Base-by-base conservation (phyloP, 1,140 invertebrate genomes). In the Polyergus mexicanus region DNA sequence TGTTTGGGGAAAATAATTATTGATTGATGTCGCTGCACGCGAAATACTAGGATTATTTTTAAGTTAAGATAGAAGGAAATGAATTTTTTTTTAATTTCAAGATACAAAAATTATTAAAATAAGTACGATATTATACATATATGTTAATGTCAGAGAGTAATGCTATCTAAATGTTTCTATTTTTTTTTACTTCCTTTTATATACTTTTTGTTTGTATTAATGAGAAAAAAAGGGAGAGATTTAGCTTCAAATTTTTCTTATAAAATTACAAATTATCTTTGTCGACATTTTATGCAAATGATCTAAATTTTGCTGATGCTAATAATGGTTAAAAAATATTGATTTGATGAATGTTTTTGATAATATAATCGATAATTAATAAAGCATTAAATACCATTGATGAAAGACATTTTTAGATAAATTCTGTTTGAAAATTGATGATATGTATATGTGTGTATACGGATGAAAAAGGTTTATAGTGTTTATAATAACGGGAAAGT, bases 401-500 rank as follows among this genome's bases (percentile, higher is more conserved):
- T 32, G n/a, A n/a, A 10, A 63, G 13, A 13, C 0, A 65, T 10
- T 47, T 77, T 32, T 47, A 77, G 44, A 65, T 47, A 65, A 65
- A 77, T 76, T 63, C 6, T 76, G 19, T 77, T 77, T 65, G 62
- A 38, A 35, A 77, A 51, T 47, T 77, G 19, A 11, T 5, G 44
- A 47, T 19, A 32, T 63, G 60, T 28, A 19, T 44, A 32, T 65
- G 38, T 60, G 22, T 44, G 28, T 51, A 19, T 41, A 35, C 58
- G n/a, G 35, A 77, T 77, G 25, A 13, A 47, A 77, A 76, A 77
- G 11, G 75, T 44, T 65, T 77, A 65, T 76, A 77, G 28, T 62
- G 74, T 77, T 77, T 77, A 63, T 77, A 77, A 77, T 77, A 77
- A 77, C 60, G 28, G 60, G 19, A 19, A 76, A 62, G 22, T 76